Conservation (phyloP, 2,888 invertebrate species). For the Epicampocera succincta region DNA sequence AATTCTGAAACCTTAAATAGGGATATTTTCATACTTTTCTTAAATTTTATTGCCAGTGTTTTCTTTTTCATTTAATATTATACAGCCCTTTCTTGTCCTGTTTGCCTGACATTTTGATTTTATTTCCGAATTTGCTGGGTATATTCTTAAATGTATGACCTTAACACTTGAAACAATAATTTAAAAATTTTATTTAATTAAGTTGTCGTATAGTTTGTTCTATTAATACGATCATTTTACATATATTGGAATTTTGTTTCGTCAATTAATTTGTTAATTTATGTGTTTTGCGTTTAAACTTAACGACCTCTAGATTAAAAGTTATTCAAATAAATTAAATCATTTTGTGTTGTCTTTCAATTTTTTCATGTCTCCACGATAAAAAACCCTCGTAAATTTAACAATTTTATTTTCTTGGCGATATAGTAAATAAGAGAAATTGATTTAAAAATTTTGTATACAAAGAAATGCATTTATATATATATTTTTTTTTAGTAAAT, state of each 20-base stretch:
- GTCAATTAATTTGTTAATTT: slow-evolving; percentile 67
- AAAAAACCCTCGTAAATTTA: slow-evolving; percentile 4
- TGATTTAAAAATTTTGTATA: too few species aligned
- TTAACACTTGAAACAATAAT: slow-evolving; percentile 57
- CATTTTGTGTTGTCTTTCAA: not conserved
- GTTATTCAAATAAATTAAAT: slow-evolving; percentile 11
- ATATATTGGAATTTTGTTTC: slow-evolving; percentile 23
- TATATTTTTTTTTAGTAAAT: too few species aligned
- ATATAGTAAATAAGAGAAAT: too few species aligned
- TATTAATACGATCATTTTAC: slow-evolving; percentile 33
- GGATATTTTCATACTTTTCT: too few species aligned
- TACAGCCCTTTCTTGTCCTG: not conserved
- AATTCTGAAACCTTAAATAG: too few species aligned
- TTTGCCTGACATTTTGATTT: not conserved
- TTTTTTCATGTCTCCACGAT: slow-evolving; percentile 5
- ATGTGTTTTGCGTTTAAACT: slow-evolving; percentile 59
- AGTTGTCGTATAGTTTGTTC: slow-evolving; percentile 40
- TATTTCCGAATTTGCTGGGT: not conserved
- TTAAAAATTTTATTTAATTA: slow-evolving; percentile 57
- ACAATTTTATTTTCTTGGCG: not conserved
- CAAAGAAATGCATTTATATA: too few species aligned
- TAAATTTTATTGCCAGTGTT: too few species aligned
- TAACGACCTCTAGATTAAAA: slow-evolving; percentile 60
- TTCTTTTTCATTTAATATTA: too few species aligned
- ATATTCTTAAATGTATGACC: slow-evolving; percentile 36